Conservation (phyloP, 2,113 vertebrate genomes). For the Myrmecophaga tridactyla region DNA sequence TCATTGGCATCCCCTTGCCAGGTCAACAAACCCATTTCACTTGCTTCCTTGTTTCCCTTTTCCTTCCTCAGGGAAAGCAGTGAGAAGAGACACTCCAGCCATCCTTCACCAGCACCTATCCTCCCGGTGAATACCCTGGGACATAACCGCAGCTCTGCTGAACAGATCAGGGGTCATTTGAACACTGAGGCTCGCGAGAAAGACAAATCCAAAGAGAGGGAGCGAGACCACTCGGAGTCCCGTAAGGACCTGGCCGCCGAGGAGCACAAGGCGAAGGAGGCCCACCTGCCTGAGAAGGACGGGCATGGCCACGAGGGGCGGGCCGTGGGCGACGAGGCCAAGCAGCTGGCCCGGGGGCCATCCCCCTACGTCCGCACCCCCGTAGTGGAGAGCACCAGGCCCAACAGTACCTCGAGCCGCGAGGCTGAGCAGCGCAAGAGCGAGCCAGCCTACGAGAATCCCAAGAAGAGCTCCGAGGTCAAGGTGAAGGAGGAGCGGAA, state of each 20-base stretch:
- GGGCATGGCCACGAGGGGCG: conserved; percentile 87
- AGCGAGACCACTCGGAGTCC: conserved; percentile 89
- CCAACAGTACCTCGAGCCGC: conserved; percentile 88
- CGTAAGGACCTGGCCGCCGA: conserved; percentile 91
- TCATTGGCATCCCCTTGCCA: conserved; percentile 13
- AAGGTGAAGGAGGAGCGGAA: conserved; percentile 98
- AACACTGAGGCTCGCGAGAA: conserved; percentile 90
- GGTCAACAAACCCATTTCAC: not conserved
- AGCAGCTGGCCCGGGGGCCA: conserved; percentile 88
- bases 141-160: conserved; percentile 88
- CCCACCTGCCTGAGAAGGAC: conserved; percentile 90
- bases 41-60: conserved; percentile 37
- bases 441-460: conserved; percentile 88
- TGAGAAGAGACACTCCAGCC: conserved; percentile 94
- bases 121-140: conserved; percentile 89
- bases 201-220: conserved; percentile 91
- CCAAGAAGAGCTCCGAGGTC: conserved; percentile 92
- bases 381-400: conserved; percentile 80
- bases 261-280: conserved; percentile 95
- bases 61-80: conserved; percentile 87
- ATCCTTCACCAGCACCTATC: conserved; percentile 91
- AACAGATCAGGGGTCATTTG: conserved; percentile 88
- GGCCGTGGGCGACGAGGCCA: conserved; percentile 87
- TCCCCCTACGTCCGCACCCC: conserved; percentile 91
- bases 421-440: conserved; percentile 90